phyloP scores from a whole-genome alignment of 1,140 invertebrate species.

The Drosophila sproati region DNA sequence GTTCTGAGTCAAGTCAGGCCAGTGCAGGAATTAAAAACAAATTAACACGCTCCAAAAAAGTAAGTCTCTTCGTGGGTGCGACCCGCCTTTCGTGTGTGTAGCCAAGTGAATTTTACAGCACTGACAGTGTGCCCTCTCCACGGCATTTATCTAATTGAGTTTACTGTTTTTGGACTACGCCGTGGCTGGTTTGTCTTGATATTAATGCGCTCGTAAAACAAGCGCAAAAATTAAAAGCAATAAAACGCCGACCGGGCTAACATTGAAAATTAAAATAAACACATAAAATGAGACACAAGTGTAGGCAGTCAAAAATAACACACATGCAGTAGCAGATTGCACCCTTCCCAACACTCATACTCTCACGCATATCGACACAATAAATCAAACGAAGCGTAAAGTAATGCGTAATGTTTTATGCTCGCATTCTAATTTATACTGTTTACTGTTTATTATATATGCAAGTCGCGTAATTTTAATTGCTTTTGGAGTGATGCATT shows the following conservation, averaged over 20 bases:
- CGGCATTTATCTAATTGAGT: slow-evolving; percentile 73
- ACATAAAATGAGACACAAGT: slow-evolving; percentile 68
- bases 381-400: slow-evolving; percentile 78
- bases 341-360: not conserved
- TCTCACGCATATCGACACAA: slow-evolving; percentile 29
- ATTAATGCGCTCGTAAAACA: slow-evolving; percentile 78
- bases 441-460: slow-evolving; percentile 56
- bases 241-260: slow-evolving; percentile 58
- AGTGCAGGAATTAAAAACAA: slow-evolving; percentile 72
- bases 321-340: slow-evolving; percentile 15
- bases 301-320: slow-evolving; percentile 44
- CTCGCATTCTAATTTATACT: slow-evolving; percentile 47
- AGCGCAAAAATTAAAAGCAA: slow-evolving; percentile 75
- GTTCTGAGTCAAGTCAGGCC: slow-evolving; percentile 38
- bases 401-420: slow-evolving; percentile 63
- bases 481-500: slow-evolving; percentile 20
- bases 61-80: slow-evolving; percentile 41
- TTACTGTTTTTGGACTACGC: slow-evolving; percentile 44
- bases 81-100: slow-evolving; percentile 23
- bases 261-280: slow-evolving; percentile 81
- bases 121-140: slow-evolving; percentile 24
- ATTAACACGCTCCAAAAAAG: slow-evolving; percentile 71
- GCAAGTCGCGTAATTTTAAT: slow-evolving; percentile 59
- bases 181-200: slow-evolving; percentile 62
- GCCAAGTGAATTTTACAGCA: slow-evolving; percentile 69